A percentile compares a stretch with the other conserved stretches of the same genome.
phyloP scores from a whole-genome alignment of 1,140 invertebrate genomes.

The Physella acuta region DNA sequence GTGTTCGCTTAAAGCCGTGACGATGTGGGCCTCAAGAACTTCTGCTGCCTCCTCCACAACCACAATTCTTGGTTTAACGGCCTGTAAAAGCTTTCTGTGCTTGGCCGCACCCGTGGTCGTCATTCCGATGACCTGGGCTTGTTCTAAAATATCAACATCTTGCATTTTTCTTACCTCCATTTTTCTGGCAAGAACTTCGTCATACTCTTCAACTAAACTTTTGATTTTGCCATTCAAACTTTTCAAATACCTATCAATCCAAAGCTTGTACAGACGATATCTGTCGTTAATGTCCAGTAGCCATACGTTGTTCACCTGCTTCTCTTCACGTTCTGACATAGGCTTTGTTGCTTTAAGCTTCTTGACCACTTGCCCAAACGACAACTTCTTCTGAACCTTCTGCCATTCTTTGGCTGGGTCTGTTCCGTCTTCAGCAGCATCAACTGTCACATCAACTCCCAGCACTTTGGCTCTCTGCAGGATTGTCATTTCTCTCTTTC shows the following conservation, averaged over 20 bases:
- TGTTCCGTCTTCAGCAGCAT: neutral
- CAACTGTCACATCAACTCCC: too few relatives aligned
- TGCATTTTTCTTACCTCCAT: slow-evolving; percentile 1
- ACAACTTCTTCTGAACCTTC: neutral
- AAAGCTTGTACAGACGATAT: slow-evolving; percentile 5
- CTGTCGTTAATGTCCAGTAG: neutral
- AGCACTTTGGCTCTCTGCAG: neutral
- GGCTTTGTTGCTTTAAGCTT: neutral
- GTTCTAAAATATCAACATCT: slow-evolving; percentile 12
- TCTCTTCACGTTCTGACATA: slow-evolving; percentile 1
- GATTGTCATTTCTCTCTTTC: too few relatives aligned
- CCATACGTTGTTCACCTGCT: slow-evolving; percentile 4
- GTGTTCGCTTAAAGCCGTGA: too few relatives aligned
- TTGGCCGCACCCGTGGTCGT: slow-evolving; percentile 50
- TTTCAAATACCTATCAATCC: slow-evolving; percentile 9
- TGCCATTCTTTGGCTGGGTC: neutral
- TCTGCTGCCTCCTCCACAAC: slow-evolving; percentile 54
- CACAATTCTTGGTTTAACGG: too few relatives aligned
- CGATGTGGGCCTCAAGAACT: slow-evolving; percentile 46
- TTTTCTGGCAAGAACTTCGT: neutral
- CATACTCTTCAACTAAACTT: neutral
- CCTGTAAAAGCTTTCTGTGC: slow-evolving; percentile 29
- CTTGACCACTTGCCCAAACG: neutral
- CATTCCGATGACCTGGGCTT: slow-evolving; percentile 36
- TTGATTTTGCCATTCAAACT: slow-evolving; percentile 10